A percentile compares a stretch with the other conserved stretches of the same genome.
phyloP scores from a whole-genome alignment of 2,888 invertebrate species.

The Erebia ligea region DNA sequence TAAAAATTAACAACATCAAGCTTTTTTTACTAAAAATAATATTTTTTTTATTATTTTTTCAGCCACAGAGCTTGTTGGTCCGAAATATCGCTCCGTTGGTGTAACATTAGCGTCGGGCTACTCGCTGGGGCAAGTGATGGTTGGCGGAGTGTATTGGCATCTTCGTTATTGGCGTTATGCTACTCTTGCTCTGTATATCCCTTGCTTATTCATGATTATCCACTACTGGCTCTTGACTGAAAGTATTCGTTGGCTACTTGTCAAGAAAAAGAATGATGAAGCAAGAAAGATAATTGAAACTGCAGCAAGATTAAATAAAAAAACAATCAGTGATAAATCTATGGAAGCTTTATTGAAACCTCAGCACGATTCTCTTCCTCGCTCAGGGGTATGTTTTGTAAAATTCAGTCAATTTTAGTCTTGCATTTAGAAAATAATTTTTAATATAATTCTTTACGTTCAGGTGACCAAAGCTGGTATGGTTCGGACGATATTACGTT shows the following conservation, averaged over 20 bases:
- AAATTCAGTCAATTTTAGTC: not conserved
- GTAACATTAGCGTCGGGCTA: conserved; percentile 87
- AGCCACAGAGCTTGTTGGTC: conserved; percentile 88
- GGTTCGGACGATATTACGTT: conserved; percentile 68
- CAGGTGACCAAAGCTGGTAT: conserved; percentile 34
- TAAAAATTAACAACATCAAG: too few species aligned
- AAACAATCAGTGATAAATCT: conserved; percentile 79
- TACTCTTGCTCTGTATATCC: conserved; percentile 84
- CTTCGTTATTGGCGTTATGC: conserved; percentile 87
- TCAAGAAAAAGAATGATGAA: conserved; percentile 84
- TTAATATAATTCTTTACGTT: not conserved
- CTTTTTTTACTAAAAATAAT: not conserved
- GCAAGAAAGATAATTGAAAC: conserved; percentile 81
- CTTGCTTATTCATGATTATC: conserved; percentile 84
- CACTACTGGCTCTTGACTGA: conserved; percentile 86
- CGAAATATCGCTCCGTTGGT: conserved; percentile 87
- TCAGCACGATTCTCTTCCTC: not conserved
- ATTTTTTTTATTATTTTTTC: not conserved
- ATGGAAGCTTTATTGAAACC: conserved; percentile 45
- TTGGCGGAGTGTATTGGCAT: conserved; percentile 86
- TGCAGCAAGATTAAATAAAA: conserved; percentile 69
- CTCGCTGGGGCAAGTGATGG: conserved; percentile 86
- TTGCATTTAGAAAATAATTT: not conserved
- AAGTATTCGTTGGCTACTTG: conserved; percentile 89
- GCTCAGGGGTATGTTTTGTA: not conserved